Evolutionary conservation across 2,113 vertebrate species (phyloP).

Genomic region (Sminthopsis crassicaudata): DNA sequence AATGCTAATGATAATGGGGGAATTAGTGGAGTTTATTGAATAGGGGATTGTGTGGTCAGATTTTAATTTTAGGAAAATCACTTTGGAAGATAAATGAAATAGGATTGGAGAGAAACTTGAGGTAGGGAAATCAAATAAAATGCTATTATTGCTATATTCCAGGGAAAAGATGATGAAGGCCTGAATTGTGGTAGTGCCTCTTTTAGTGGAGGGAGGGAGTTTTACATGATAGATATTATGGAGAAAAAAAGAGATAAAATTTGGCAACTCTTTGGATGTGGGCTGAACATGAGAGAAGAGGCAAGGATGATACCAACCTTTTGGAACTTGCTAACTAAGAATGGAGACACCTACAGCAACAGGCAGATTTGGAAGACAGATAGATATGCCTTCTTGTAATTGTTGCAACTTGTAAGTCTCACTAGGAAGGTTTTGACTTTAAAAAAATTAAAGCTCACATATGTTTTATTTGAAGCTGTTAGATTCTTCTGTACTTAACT

Average conservation of each 20-base stretch:
- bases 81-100: not conserved
- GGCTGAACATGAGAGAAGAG: not conserved
- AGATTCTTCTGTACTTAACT: constrained; percentile 55
- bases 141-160: not conserved
- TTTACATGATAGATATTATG: not conserved
- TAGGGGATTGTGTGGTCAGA: not conserved
- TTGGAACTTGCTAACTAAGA: not conserved
- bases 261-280: not conserved
- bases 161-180: not conserved
- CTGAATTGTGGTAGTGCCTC: not conserved
- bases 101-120: not conserved
- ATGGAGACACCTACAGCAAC: not conserved
- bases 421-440: constrained; percentile 56
- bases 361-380: not conserved
- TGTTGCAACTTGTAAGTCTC: constrained; percentile 56
- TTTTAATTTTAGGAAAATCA: not conserved
- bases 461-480: constrained; percentile 65
- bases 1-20: not conserved
- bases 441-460: constrained; percentile 59
- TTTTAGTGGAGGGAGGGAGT: not conserved
- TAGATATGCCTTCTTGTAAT: constrained; percentile 23
- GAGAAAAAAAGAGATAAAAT: not conserved
- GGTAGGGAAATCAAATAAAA: not conserved
- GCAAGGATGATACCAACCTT: not conserved
- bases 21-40: not conserved